Percentiles rank a stretch among this genome's conserved stretches.
These are phyloP conservation scores for Sciurus vulgaris DNA, from an alignment of 2,797 vertebrate species.

Conservation along the genomic window DNA sequence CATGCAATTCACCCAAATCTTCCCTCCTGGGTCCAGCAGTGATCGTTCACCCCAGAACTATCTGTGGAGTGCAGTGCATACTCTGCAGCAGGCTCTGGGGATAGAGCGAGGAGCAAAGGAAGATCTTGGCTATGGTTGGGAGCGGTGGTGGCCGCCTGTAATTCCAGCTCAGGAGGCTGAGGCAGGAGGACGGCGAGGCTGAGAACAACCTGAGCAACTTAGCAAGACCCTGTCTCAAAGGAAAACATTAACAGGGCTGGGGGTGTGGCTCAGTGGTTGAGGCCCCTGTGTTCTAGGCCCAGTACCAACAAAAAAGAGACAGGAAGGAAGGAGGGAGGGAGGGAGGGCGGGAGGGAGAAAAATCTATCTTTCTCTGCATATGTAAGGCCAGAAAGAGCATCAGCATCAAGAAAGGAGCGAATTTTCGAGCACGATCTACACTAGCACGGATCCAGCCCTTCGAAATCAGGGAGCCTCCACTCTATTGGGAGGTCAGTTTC, in stretches of 20 bases:
- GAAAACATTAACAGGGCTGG: too few relatives aligned
- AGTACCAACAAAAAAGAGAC: too few relatives aligned
- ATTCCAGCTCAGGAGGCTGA: too few relatives aligned
- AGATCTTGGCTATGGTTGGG: background rate
- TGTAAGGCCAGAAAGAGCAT: background rate
- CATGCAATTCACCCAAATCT: background rate
- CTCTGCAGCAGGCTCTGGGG: background rate
- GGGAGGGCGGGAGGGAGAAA: background rate
- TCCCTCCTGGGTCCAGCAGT: background rate
- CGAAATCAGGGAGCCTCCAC: background rate
- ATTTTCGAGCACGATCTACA: fast-evolving
- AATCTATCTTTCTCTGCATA: background rate
- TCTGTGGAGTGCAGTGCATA: fast-evolving
- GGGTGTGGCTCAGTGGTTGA: too few relatives aligned
- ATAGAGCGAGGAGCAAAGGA: background rate
- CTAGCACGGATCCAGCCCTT: fast-evolving
- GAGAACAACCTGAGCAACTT: too few relatives aligned
- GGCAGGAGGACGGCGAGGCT: too few relatives aligned
- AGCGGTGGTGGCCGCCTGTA: too few relatives aligned
- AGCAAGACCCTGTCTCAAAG: too few relatives aligned
- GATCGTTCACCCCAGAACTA: background rate
- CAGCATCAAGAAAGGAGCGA: fast-evolving
- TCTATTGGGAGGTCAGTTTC: background rate
- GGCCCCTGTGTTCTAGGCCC: too few relatives aligned
- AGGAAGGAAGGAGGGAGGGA: too few relatives aligned